These are phyloP conservation scores for Triplophysa yarkandensis DNA, from an alignment of 2,797 vertebrate genomes.

Conservation along the genomic window DNA sequence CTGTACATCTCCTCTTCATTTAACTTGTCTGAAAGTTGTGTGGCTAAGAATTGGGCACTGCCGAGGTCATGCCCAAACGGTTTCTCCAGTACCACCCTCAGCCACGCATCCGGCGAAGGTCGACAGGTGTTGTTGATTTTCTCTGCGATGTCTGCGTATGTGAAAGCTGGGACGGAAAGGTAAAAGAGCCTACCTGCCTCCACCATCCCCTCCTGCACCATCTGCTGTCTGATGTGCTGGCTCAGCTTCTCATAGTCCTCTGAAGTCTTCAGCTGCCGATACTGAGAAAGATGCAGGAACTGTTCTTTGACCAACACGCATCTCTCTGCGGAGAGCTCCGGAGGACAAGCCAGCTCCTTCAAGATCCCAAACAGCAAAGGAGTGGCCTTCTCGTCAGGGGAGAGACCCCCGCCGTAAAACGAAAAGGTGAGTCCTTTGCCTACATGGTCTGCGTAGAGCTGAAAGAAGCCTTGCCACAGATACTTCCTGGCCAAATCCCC, in stretches of 20 bases:
- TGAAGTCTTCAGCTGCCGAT: conserved; percentile 77
- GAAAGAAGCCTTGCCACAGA: conserved; percentile 93
- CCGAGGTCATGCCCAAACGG: conserved; percentile 90
- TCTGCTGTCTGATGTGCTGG: conserved; percentile 73
- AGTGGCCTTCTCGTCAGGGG: conserved; percentile 70
- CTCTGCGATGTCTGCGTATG: conserved; percentile 85
- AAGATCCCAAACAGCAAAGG: conserved; percentile 80
- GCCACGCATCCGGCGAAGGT: conserved; percentile 77
- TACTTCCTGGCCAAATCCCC: conserved; percentile 95
- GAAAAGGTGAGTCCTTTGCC: conserved; percentile 84
- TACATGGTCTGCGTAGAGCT: conserved; percentile 84
- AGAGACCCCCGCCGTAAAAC: conserved; percentile 85
- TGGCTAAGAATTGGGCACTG: conserved; percentile 84
- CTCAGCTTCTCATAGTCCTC: conserved; percentile 82
- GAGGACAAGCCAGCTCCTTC: conserved; percentile 80
- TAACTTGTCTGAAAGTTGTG: conserved; percentile 79
- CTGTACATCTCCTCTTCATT: conserved; percentile 94
- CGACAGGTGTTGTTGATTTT: conserved; percentile 87
- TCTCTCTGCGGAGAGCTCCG: conserved; percentile 65
- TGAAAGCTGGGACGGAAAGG: conserved; percentile 90
- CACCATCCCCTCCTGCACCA: conserved; percentile 76
- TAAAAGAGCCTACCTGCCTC: conserved; percentile 93
- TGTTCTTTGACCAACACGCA: conserved; percentile 87
- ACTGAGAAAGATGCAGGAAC: conserved; percentile 84
- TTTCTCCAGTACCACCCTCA: conserved; percentile 93